A percentile compares a stretch with the other conserved stretches of the same genome.
These are phyloP conservation scores for Anoplius nigerrimus DNA, from an alignment of 2,888 invertebrate genomes.

Conservation along the genomic window DNA sequence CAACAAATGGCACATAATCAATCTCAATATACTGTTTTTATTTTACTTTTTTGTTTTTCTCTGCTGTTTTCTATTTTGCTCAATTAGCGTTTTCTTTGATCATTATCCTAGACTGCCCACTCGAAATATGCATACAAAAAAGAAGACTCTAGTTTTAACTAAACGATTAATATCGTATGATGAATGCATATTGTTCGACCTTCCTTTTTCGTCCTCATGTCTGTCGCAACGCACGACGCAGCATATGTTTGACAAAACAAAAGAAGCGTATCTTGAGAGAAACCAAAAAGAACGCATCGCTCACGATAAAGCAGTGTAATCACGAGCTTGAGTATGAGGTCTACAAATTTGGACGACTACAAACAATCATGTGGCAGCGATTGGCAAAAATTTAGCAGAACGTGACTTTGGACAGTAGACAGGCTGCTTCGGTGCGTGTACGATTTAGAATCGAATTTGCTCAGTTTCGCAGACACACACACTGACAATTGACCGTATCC, in stretches of 20 bases:
- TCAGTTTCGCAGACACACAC: conserved; percentile 25
- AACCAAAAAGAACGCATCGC: neutral
- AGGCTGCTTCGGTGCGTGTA: conserved; percentile 43
- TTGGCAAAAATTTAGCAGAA: no score
- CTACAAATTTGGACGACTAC: no score
- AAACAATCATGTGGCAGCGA: no score
- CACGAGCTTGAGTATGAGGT: no score
- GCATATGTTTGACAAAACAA: conserved; percentile 6
- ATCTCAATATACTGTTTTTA: conserved; percentile 27
- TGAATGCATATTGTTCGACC: conserved; percentile 43
- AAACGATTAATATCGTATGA: conserved; percentile 44
- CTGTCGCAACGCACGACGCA: conserved; percentile 47
- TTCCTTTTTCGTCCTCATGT: conserved; percentile 26
- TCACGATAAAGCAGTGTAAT: no score
- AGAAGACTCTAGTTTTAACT: conserved; percentile 47
- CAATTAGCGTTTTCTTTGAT: conserved; percentile 17
- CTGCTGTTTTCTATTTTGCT: conserved; percentile 26
- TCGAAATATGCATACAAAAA: conserved; percentile 54
- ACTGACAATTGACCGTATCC: neutral
- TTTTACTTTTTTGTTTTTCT: conserved; percentile 27
- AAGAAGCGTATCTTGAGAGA: no score
- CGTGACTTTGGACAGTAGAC: neutral
- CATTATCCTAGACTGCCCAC: conserved; percentile 66
- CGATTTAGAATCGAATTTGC: conserved; percentile 42
- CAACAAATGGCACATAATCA: conserved; percentile 33